Base-by-base conservation (phyloP, 2,888 invertebrate species). In the Chrysodeixis includens region DNA sequence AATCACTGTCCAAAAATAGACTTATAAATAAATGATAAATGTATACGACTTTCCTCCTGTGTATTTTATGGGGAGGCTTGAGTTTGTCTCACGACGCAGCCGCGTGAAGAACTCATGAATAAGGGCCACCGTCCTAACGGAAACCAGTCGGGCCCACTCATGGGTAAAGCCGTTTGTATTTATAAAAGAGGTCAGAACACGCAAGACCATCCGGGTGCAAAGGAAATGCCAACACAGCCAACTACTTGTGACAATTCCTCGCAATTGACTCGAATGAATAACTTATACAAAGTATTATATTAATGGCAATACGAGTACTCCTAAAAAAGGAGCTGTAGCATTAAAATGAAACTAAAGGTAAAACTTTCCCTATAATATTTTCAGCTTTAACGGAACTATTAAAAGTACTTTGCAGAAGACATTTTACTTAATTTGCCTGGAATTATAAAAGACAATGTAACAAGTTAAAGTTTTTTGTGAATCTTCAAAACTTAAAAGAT, bases 381-480 rank as follows among this genome's bases (percentile, higher is more conserved):
- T 56, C 20, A 53, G 30, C 72, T 72, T 44, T 72, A 20, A 71
- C 46, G 46, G 54, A 20, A 49, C 46, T 18, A 49, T 49, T 20
- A 49, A 49, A 46, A 49, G 46, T 32, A 32, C 40, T 65, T 49
- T 32, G n/a, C 0, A 63, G 66, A 65, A 69, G 46, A 57, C 57
- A 30, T 66, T 32, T 22, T 35, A 54, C 40, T 72, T 44, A 40
- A 66, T 56, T 54, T 20, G 26, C 66, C 49, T 57, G 69, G 40
- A 65, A 69, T 65, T 49, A 32, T 30, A 49, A 18, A 54, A 66
- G 54, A n/a, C 40, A 57, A 57, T 57, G 57, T 32, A 72, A 46
- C 57, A 51, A 49, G 40, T 66, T 49, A 35, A 18, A 49, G 16
- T 18, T 44, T 46, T 49, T 49, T 49, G 46, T 46, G 16, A 46